These are phyloP conservation scores for Antheraea yamamai DNA, from an alignment of 2,888 invertebrate genomes.

Conservation along the genomic window DNA sequence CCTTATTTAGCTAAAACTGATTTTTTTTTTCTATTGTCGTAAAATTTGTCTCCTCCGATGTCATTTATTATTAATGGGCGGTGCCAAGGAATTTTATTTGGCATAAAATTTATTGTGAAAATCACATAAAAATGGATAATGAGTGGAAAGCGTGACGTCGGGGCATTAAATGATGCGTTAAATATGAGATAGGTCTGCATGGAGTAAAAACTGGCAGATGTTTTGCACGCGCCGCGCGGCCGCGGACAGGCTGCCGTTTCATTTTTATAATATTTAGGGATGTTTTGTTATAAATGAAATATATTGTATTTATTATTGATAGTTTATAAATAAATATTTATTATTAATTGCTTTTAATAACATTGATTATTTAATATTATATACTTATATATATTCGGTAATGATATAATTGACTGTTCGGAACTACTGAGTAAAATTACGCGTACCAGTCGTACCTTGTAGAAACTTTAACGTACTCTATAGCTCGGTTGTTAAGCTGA, in stretches of 20 bases:
- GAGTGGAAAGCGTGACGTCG: slow-evolving; percentile 72
- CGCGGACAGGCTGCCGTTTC: slow-evolving; percentile 26
- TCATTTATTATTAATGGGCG: slow-evolving; percentile 60
- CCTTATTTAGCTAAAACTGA: background rate
- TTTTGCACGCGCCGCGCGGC: slow-evolving; percentile 51
- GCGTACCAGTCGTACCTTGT: too few relatives aligned
- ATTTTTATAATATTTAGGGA: slow-evolving; percentile 34
- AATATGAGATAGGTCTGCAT: slow-evolving; percentile 45
- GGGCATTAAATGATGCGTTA: slow-evolving; percentile 66
- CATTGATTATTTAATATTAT: slow-evolving; percentile 27
- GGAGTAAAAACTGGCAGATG: slow-evolving; percentile 56
- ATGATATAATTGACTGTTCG: too few relatives aligned
- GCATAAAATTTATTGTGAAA: slow-evolving; percentile 73
- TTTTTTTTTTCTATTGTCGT: background rate
- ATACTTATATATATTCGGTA: background rate
- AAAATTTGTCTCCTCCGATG: slow-evolving; percentile 12
- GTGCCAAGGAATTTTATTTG: slow-evolving; percentile 71
- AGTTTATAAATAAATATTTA: slow-evolving; percentile 26
- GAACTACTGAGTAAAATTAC: too few relatives aligned
- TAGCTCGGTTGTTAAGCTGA: too few relatives aligned
- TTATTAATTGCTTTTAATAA: slow-evolving; percentile 29
- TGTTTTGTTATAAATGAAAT: slow-evolving; percentile 16
- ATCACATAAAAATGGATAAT: slow-evolving; percentile 74
- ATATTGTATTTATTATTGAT: slow-evolving; percentile 33
- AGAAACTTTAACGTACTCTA: too few relatives aligned